These are phyloP conservation scores for Amniataba percoides DNA, from an alignment of 2,797 vertebrate genomes.

Conservation along the genomic window DNA sequence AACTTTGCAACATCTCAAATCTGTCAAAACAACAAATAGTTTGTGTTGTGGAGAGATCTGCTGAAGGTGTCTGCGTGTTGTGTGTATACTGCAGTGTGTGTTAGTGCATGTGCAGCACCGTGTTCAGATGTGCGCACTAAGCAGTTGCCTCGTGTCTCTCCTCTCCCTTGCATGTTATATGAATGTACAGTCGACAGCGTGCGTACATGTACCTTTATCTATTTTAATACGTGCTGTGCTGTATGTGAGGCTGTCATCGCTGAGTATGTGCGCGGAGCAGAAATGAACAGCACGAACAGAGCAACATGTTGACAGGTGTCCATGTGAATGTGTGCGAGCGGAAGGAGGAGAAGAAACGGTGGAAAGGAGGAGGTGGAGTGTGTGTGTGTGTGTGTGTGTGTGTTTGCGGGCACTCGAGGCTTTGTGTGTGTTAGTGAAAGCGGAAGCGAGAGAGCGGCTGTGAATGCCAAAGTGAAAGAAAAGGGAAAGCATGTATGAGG, in stretches of 20 bases:
- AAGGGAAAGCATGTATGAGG: conserved; percentile 54
- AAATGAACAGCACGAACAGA: conserved; percentile 41
- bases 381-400: conserved; percentile 29
- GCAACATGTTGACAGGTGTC: conserved; percentile 63
- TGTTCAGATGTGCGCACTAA: not conserved
- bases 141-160: not conserved
- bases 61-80: not conserved
- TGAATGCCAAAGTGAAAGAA: conserved; percentile 48
- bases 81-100: not conserved
- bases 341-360: conserved; percentile 27
- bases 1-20: not conserved
- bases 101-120: not conserved
- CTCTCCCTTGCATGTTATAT: not conserved
- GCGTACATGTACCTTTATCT: not conserved
- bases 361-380: conserved; percentile 14
- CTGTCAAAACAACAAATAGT: not conserved
- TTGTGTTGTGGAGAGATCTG: not conserved
- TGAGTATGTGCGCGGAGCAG: not conserved
- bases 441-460: conserved; percentile 40
- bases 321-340: conserved; percentile 50
- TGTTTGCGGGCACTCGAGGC: conserved; percentile 23
- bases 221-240: not conserved
- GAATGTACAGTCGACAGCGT: rapidly evolving
- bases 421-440: conserved; percentile 32
- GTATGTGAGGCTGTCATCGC: conserved; percentile 1